phyloP scores from a whole-genome alignment of 2,888 invertebrate species.

The Drosophila mulleri region DNA sequence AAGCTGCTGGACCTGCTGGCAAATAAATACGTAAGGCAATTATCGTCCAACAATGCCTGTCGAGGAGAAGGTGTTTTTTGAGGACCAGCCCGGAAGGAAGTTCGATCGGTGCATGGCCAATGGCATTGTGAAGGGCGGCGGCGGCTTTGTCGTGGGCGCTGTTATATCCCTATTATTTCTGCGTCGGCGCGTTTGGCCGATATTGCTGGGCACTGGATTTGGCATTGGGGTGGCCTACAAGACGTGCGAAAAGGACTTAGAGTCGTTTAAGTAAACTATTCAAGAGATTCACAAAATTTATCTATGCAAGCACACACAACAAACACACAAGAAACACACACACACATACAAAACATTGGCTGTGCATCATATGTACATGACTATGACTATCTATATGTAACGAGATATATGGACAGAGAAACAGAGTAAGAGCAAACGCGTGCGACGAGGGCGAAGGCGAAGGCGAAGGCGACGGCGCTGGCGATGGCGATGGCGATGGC shows the following conservation, averaged over 20 bases:
- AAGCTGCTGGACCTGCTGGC: conserved; percentile 6
- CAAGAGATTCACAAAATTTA: background rate
- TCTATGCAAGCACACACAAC: background rate
- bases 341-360: background rate
- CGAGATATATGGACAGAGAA: background rate
- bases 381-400: background rate
- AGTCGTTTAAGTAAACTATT: conserved; percentile 42
- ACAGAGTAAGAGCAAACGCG: background rate
- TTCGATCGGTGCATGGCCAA: conserved; percentile 70
- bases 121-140: conserved; percentile 69
- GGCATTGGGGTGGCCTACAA: conserved; percentile 71
- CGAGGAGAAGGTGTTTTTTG: conserved; percentile 46
- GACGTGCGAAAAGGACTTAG: conserved; percentile 64
- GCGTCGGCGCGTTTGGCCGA: conserved; percentile 69
- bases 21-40: background rate
- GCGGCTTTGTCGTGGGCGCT: conserved; percentile 70
- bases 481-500: background rate
- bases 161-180: conserved; percentile 69
- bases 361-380: background rate
- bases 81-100: conserved; percentile 62
- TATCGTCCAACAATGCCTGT: conserved; percentile 29
- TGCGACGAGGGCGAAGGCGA: background rate
- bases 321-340: too few relatives aligned
- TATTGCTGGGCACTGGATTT: conserved; percentile 69
- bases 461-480: background rate